Evolutionary conservation across 1,140 invertebrate genomes (phyloP), one percentile per base, ranked within the genome.

Genomic region (Aradophagus sp.): DNA sequence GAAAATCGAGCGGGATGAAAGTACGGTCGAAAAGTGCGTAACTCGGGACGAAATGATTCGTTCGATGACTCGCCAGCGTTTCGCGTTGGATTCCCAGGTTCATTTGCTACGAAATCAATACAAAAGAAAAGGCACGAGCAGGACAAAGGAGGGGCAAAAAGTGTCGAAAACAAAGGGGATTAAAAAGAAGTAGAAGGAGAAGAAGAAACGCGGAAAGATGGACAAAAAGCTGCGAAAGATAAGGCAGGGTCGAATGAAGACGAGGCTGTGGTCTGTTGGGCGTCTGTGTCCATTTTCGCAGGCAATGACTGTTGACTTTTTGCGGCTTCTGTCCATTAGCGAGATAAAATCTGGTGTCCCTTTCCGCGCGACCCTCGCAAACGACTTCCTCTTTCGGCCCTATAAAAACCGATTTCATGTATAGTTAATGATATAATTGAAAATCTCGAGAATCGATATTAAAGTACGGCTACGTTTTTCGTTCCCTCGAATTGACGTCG

Each of bases 261-360:
- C 38, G 39, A 65, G 48, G 16, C 29, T 68, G 56, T 55, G 66
- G 66, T 73, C 68, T 69, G 59, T 66, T 65, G 56, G 45, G 48
- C 48, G 53, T 12, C 65, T 39, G 47, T 58, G 52, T 74, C 26
- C 55, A 70, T 65, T 69, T 58, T 74, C 68, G 62, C 65, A 48
- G 73, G 61, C 58, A 70, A 63, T 73, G 77, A 80, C 71, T 77
- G 73, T 80, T 75, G 73, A 77, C 75, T 77, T 80, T 78, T 75
- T 77, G 76, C 77, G 76, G 74, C 79, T 82, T 82, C 78, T 80
- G 79, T 76, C 81, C 80, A 83, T 83, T 82, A 81, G 73, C 26
- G 36, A 75, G 80, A 83, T 83, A 82, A 81, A 74, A 83, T 82
- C 77, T 65, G 75, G 52, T 39, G 48, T 53, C 59, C 42, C 42